Conservation (phyloP, 2,113 vertebrate species). For the Perca flavescens region DNA sequence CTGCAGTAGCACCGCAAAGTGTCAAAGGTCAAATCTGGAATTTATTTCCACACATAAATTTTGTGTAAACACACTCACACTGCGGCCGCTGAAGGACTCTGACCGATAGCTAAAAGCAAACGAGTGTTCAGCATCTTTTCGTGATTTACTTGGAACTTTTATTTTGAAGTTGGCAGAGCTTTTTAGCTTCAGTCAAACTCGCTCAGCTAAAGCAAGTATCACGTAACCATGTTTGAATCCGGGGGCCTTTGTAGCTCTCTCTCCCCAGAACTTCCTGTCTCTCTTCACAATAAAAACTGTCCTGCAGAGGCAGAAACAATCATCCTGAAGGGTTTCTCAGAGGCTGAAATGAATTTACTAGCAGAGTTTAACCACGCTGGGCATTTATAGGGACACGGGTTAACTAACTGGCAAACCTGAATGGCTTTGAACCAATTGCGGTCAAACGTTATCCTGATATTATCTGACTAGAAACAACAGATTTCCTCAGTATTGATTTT, state of each 20-base stretch:
- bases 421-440: neutral
- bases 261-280: slow-evolving; percentile 45
- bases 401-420: neutral
- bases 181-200: neutral
- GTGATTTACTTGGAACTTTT: slow-evolving; percentile 25
- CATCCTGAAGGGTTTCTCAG: neutral
- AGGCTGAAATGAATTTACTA: slow-evolving; percentile 13
- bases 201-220: slow-evolving; percentile 30
- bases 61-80: slow-evolving; percentile 16
- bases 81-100: slow-evolving; percentile 39
- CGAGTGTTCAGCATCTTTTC: slow-evolving; percentile 19
- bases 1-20: neutral
- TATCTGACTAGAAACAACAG: neutral
- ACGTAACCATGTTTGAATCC: slow-evolving; percentile 26
- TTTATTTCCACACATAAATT: slow-evolving; percentile 61
- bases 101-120: slow-evolving; percentile 51
- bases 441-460: neutral
- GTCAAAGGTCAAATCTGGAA: slow-evolving; percentile 74
- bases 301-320: slow-evolving; percentile 7
- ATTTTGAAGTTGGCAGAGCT: slow-evolving; percentile 6
- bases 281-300: slow-evolving; percentile 40
- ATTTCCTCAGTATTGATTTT: neutral
- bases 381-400: neutral
- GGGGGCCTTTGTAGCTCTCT: slow-evolving; percentile 39
- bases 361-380: slow-evolving; percentile 2